Base-by-base conservation (phyloP, 2,888 invertebrate species). In the Drosophila colorata region DNA sequence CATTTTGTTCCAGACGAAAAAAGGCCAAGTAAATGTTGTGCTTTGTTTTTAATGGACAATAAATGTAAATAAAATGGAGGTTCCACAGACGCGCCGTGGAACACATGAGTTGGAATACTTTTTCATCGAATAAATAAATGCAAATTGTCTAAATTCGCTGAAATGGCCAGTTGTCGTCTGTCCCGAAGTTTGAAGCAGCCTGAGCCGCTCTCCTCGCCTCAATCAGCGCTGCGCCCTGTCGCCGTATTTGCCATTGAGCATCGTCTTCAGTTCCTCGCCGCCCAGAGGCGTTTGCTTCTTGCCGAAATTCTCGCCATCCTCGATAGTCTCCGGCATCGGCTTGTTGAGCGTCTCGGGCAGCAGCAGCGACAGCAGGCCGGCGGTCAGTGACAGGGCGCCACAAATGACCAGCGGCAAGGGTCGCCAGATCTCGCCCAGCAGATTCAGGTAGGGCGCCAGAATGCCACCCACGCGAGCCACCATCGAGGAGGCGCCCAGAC, bases 401-500 rank as follows among this genome's bases (percentile, higher is more conserved):
- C 97, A 97, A 35, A 95, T 94, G 41, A 95, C 90, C 0, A 97
- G 94, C 0, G 97, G 96, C 16, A 96, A 87, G 93, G 95, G 95
- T 4, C 93, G 92, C 90, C 94, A 94, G 1, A 94, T 93, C 49
- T 93, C 92, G 9, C 93, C 93, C 72, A 96, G 90, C 7, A 96
- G 94, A 40, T 97, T 96, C 0, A 98, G 94, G 87, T 96, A 97
- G 0, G 98, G 97, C 0, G 98, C 92, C 63, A 92, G 68, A 25
- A 92, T 92, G 40, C 92, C 92, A n/a, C 98, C 98, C 69, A 98
- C 93, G 81, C 98, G 94, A 0, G 98, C 98, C 61, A 96, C 95
- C 93, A 97, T 97, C 0, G 97, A 98, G 14, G 97, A 95, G 8
- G 96, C 94, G 0, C 98, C 98, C 56, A 98, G 95, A 0, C 97